These are phyloP conservation scores for Pseudochirops corinnae DNA, from an alignment of 2,797 vertebrate species.

Conservation along the genomic window DNA sequence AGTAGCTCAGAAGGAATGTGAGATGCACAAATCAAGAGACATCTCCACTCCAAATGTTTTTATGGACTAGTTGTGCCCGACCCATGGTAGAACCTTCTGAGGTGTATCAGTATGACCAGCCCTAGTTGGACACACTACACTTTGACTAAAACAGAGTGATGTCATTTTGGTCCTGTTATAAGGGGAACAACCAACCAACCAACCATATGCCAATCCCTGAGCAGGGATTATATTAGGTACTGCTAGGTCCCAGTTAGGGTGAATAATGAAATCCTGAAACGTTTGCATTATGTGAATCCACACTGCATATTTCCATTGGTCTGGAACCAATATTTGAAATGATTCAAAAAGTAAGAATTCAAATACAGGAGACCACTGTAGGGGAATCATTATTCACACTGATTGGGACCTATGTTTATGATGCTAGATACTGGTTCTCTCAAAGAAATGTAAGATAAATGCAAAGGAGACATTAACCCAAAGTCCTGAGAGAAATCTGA, in stretches of 20 bases:
- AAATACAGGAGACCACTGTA: neutral
- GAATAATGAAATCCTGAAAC: neutral
- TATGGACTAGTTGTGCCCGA: neutral
- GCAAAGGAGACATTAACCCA: neutral
- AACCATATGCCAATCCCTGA: neutral
- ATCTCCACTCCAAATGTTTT: neutral
- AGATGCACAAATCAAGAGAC: neutral
- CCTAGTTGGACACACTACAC: neutral
- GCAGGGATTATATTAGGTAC: neutral
- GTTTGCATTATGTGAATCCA: neutral
- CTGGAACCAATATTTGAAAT: neutral
- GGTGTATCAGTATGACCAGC: neutral
- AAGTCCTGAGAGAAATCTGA: neutral
- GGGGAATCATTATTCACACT: neutral
- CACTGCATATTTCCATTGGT: neutral
- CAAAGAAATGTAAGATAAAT: neutral
- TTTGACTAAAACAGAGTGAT: neutral
- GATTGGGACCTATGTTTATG: neutral
- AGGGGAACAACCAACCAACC: neutral
- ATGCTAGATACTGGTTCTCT: neutral
- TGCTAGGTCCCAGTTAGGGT: neutral
- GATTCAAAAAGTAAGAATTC: neutral
- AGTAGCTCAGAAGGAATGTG: neutral
- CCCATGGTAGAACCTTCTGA: neutral
- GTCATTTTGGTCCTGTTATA: neutral